These are phyloP conservation scores for Rhamnusium bicolor DNA, from an alignment of 2,888 invertebrate genomes.

Conservation along the genomic window DNA sequence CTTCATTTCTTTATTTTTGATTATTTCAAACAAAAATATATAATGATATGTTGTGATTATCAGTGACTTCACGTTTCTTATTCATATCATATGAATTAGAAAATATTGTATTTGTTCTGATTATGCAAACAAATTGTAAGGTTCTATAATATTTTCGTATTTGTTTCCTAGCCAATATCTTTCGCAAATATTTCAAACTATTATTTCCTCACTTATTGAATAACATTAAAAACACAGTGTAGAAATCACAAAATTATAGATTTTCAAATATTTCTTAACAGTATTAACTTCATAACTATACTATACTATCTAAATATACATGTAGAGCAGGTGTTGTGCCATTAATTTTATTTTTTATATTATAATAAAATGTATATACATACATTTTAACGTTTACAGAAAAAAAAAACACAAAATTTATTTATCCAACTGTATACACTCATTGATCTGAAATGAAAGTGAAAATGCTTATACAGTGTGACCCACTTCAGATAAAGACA, in stretches of 20 bases:
- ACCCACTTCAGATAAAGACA: too few relatives aligned
- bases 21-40: not conserved
- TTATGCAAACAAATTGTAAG: slow-evolving; percentile 11
- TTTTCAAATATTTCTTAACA: not conserved
- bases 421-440: too few relatives aligned
- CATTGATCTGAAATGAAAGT: too few relatives aligned
- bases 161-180: slow-evolving; percentile 1
- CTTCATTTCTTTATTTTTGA: not conserved
- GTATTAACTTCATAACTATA: not conserved
- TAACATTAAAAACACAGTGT: not conserved
- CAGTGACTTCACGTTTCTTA: not conserved
- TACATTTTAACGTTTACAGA: too few relatives aligned
- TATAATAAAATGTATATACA: too few relatives aligned
- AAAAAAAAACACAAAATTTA: too few relatives aligned
- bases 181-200: slow-evolving; percentile 12
- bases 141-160: slow-evolving; percentile 2
- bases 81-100: slow-evolving; percentile 3
- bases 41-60: not conserved
- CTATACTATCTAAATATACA: too few relatives aligned
- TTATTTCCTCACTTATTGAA: slow-evolving; percentile 4
- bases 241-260: not conserved
- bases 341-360: too few relatives aligned
- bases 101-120: not conserved
- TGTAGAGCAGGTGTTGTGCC: too few relatives aligned
- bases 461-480: too few relatives aligned